These are phyloP conservation scores for Steinernema carpocapsae DNA, from an alignment of 2,888 invertebrate genomes.

Conservation along the genomic window DNA sequence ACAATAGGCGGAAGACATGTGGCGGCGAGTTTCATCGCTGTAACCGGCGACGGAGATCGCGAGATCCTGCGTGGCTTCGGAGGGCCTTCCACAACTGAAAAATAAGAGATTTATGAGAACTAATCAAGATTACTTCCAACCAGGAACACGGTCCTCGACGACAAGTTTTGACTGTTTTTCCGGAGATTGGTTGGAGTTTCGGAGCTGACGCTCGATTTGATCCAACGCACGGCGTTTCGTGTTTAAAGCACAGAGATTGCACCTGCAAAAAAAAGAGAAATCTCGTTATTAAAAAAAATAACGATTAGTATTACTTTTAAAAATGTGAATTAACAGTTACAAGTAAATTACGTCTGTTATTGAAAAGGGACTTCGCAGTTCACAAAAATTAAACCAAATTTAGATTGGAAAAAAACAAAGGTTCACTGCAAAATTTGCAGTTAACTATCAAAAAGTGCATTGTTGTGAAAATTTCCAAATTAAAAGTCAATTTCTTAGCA, in stretches of 20 bases:
- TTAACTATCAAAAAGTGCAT: no score
- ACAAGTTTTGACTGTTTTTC: neutral
- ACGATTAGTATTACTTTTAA: no score
- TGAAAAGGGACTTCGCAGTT: no score
- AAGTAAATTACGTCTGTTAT: no score
- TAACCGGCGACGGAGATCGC: slow-evolving; percentile 12
- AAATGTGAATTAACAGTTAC: no score
- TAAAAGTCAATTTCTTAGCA: no score
- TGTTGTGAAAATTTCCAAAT: no score
- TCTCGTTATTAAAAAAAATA: no score
- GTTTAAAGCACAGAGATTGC: slow-evolving; percentile 60
- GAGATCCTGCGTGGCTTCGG: neutral
- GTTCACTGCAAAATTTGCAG: no score
- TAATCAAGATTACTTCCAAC: neutral
- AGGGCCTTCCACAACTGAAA: neutral
- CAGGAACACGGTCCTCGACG: neutral
- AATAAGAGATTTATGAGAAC: neutral
- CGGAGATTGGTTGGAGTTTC: slow-evolving; percentile 33
- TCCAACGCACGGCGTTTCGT: slow-evolving; percentile 64
- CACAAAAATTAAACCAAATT: no score
- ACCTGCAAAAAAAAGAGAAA: slow-evolving; percentile 53
- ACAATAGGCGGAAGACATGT: slow-evolving; percentile 17
- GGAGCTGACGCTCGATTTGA: slow-evolving; percentile 63
- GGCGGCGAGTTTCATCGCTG: slow-evolving; percentile 19
- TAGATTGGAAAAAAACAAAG: no score